Percentiles rank a stretch among this genome's conserved stretches.
phyloP scores from a whole-genome alignment of 1,140 invertebrate species.

The Heterodera schachtii region DNA sequence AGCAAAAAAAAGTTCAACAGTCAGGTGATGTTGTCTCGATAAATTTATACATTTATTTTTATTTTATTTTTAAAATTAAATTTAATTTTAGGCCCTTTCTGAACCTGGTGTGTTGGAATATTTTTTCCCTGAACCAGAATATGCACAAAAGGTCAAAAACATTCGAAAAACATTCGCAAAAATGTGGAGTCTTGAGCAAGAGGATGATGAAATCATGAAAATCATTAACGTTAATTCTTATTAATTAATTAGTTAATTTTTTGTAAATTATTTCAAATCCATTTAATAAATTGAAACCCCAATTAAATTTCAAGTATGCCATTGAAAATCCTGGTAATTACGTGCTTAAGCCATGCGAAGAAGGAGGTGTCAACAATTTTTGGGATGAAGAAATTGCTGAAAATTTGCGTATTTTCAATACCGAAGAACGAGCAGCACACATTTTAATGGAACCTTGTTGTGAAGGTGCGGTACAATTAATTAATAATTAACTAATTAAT shows the following conservation, averaged over 20 bases:
- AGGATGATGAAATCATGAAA: conserved; percentile 45
- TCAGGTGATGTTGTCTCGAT: conserved; percentile 41
- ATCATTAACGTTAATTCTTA: conserved; percentile 43
- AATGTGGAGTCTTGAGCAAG: conserved; percentile 80
- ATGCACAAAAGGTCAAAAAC: conserved; percentile 68
- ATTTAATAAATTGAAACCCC: background rate
- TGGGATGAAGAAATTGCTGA: conserved; percentile 80
- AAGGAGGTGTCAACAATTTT: conserved; percentile 80
- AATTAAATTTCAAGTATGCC: conserved; percentile 72
- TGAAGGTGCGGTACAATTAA: too few species aligned
- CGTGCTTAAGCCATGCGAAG: conserved; percentile 94
- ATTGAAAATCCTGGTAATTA: conserved; percentile 79
- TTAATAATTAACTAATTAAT: too few species aligned
- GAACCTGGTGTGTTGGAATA: conserved; percentile 75
- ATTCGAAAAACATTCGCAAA: conserved; percentile 84
- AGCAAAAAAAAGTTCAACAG: conserved; percentile 72
- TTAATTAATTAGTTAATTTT: background rate
- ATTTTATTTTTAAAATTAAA: too few species aligned
- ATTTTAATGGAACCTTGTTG: too few species aligned
- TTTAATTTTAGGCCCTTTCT: conserved; percentile 40
- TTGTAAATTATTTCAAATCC: background rate
- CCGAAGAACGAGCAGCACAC: conserved; percentile 77
- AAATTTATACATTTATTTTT: background rate
- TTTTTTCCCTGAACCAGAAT: conserved; percentile 68
- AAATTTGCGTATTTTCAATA: conserved; percentile 73